Conservation (phyloP, 2,797 vertebrate species). For the Catamblyrhynchus diadema region DNA sequence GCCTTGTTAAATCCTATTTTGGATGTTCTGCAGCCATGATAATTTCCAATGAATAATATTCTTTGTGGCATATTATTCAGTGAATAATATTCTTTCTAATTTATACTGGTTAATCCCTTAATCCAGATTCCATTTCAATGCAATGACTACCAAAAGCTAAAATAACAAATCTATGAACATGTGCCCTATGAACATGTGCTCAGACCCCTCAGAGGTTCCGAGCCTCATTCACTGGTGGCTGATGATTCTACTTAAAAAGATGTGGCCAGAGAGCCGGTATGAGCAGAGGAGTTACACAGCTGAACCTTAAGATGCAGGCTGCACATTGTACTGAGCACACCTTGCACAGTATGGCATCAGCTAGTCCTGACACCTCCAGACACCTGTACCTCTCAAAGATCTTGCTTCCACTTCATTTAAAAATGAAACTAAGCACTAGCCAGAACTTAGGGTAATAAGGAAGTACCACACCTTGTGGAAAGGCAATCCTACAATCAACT, state of each 20-base stretch:
- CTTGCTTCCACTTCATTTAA: not conserved
- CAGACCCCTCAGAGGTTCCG: not conserved
- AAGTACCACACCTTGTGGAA: not conserved
- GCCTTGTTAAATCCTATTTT: not conserved
- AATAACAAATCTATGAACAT: not conserved
- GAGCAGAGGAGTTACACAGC: not conserved
- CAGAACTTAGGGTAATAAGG: not conserved
- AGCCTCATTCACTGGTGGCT: not conserved
- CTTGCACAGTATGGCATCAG: not conserved
- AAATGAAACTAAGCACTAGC: not conserved
- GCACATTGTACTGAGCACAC: not conserved
- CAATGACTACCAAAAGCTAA: not conserved
- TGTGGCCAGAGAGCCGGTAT: no score
- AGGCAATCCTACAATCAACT: not conserved
- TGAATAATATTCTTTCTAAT: not conserved
- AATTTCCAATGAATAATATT: not conserved
- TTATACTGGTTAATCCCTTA: not conserved
- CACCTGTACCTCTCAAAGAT: not conserved
- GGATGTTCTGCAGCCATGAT: not conserved
- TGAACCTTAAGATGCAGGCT: not conserved
- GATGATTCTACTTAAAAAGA: not conserved
- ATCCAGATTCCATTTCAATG: not conserved
- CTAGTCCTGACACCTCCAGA: not conserved
- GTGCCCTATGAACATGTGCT: rapidly evolving
- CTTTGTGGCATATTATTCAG: not conserved